Base-by-base conservation (phyloP, 2,888 invertebrate genomes). In the Drosophila eohydei region DNA sequence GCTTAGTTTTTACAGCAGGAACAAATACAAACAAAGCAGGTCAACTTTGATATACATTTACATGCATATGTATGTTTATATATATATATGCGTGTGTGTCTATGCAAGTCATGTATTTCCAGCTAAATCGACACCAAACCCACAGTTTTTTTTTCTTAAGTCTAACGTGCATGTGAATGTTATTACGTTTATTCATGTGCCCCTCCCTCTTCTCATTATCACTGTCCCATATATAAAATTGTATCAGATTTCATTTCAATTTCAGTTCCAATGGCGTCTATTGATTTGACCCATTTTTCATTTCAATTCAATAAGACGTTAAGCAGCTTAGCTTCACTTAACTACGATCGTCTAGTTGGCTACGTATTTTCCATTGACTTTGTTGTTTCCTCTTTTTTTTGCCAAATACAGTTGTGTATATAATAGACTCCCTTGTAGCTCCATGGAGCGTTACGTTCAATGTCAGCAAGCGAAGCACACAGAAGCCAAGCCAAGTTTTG, bases 171-270 rank as follows among this genome's bases (percentile, higher is more conserved):
- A 36, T 52, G 48, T 1, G 57, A 54, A 48, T 70, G 48, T 59
- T 71, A 26, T 44, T 61, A 67, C 26, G 16, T 41, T 36, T 30
- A 6, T 43, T 11, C 14, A 43, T 61, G 41, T 43, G 40, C 3
- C 48, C 28, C 65, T 7, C 21, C 46, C 28, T 16, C 21, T n/a
- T 1, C 54, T 43, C 57, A 46, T 68, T 52, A 52, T 61, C 57
- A 40, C n/a, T 64, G 57, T 59, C 64, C 63, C 63, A 81, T 83
- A 83, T 73, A 72, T 38, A 1, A 4, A 78, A 67, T 60, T 64
- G 72, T 80, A 86, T 86, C 69, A 69, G 78, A 80, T 82, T 76
- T 83, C 83, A 80, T 76, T 76, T 83, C 83, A 69, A 65, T 79
- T 81, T 73, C 72, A 78, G 74, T 80, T 83, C 81, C 75, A 69